Evolutionary conservation across 1,140 invertebrate genomes (phyloP), one percentile per base, ranked within the genome.

Genomic region (Euura lappo): DNA sequence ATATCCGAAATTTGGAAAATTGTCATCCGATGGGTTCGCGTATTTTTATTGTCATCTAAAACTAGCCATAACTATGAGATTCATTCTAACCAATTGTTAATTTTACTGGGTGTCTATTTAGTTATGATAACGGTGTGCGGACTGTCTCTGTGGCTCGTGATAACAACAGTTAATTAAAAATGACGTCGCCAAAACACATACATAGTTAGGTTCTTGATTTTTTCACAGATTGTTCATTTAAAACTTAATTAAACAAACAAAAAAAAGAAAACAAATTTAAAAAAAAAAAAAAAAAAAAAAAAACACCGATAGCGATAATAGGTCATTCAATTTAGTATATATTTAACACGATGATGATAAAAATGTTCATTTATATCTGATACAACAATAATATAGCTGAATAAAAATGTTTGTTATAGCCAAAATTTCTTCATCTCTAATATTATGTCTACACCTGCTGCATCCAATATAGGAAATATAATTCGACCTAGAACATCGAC

Each of bases 401-500:
- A 84, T 84, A 84, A 83, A 28, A 84, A 80, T 83, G 77, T 84
- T 84, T 84, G 83, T 84, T 84, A 84, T 84, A 84, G 83, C 82
- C 82, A 83, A 84, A 75, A 80, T 82, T 74, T 80, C 72, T 84
- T 81, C 82, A 28, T 28, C 28, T 28, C 28, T 28, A 28, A 80
- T 81, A 79, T 79, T 81, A 76, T 83, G 79, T 84, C 79, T 82
- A 81, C 83, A 83, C 78, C 79, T 83, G 28, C 28, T 28, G 73
- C 77, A 60, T 60, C 51, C 51, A 60, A 60, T n/a, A 60, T 60
- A 60, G 10, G 10, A 60, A 60, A 8, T 60, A 11, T 60, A 11
- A 60, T 3, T n/a, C 8, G 13, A 60, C 13, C 3, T 60, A 60
- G 13, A 11, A 11, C 13, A 3, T 60, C 8, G 0, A n/a, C 51